Percentiles rank a stretch among this genome's conserved stretches.
These are phyloP conservation scores for Ophioninae sp. DNA, from an alignment of 2,888 invertebrate genomes.

Conservation along the genomic window DNA sequence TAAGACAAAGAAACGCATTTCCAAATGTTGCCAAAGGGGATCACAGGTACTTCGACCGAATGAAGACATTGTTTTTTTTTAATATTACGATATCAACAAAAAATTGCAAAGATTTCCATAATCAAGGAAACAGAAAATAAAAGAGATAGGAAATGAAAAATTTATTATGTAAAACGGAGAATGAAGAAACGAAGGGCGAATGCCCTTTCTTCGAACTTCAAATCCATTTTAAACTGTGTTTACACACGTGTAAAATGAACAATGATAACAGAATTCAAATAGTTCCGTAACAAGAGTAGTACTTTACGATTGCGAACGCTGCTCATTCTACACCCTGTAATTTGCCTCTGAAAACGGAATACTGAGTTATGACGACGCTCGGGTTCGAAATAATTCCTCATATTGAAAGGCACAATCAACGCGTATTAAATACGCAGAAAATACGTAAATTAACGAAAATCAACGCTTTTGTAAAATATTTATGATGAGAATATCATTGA, in stretches of 20 bases:
- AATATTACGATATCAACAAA: neutral
- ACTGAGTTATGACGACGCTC: neutral
- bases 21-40: no score
- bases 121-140: neutral
- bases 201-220: conserved; percentile 20
- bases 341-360: neutral
- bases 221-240: neutral
- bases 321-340: conserved; percentile 7
- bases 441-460: neutral
- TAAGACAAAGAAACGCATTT: no score
- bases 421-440: neutral
- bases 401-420: neutral
- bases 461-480: neutral
- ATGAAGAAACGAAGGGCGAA: no score
- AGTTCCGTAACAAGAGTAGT: neutral
- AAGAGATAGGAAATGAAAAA: neutral
- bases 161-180: neutral
- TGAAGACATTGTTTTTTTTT: neutral
- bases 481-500: neutral
- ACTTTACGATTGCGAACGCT: neutral
- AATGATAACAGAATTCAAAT: conserved; percentile 14
- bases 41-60: neutral
- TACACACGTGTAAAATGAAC: conserved; percentile 23
- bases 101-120: neutral
- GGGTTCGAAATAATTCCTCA: neutral